A percentile compares a stretch with the other conserved stretches of the same genome.
These are phyloP conservation scores for Metalampra italica DNA, from an alignment of 2,888 invertebrate species.

Conservation along the genomic window DNA sequence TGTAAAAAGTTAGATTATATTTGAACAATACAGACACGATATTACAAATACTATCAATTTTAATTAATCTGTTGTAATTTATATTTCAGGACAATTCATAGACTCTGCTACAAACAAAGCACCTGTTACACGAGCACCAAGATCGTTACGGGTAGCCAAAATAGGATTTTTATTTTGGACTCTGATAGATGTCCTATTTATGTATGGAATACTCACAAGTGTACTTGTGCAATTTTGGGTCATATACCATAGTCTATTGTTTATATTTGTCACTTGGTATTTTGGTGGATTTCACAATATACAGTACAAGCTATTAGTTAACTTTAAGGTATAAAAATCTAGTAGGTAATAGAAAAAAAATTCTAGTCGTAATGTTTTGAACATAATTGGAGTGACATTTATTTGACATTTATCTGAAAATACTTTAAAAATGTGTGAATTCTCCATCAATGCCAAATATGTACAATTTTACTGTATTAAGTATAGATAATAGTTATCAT, in stretches of 20 bases:
- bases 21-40: no score
- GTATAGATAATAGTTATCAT: no score
- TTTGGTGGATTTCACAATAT: conserved; percentile 80
- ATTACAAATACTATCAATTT: no score
- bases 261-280: conserved; percentile 74
- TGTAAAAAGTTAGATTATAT: no score
- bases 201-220: conserved; percentile 60
- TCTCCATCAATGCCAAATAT: background rate
- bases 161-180: conserved; percentile 83
- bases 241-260: conserved; percentile 71
- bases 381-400: no score
- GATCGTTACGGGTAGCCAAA: conserved; percentile 44
- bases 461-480: background rate
- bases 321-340: conserved; percentile 16
- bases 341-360: background rate
- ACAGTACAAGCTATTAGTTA: conserved; percentile 70
- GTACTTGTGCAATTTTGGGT: conserved; percentile 75
- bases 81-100: conserved; percentile 50
- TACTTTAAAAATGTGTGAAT: background rate
- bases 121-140: conserved; percentile 38
- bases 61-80: no score
- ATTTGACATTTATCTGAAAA: background rate
- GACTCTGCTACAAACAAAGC: conserved; percentile 43
- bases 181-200: conserved; percentile 66
- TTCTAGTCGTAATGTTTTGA: no score